Evolutionary conservation across 2,888 invertebrate genomes (phyloP).

Genomic region (Dryococelus australis): DNA sequence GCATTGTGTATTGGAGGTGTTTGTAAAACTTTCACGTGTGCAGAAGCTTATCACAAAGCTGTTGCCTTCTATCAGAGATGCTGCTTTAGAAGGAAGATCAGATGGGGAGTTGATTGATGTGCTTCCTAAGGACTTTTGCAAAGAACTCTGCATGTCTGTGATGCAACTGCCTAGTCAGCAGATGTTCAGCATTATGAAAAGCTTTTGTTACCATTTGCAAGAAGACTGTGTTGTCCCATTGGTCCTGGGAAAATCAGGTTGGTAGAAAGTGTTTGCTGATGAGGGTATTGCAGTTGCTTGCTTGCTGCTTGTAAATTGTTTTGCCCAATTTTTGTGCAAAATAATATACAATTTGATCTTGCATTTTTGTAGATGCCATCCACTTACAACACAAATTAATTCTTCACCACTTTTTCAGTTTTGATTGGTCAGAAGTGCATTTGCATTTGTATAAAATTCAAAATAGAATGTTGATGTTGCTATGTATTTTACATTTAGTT

Average conservation of each 20-base stretch:
- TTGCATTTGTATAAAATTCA: no score
- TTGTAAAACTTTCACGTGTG: neutral
- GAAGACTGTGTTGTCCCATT: neutral
- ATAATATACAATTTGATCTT: no score
- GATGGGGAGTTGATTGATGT: neutral
- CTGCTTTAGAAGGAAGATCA: neutral
- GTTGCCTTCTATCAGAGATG: neutral
- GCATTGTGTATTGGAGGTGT: neutral
- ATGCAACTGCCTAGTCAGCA: neutral
- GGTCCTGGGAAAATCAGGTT: neutral
- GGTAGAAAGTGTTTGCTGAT: neutral
- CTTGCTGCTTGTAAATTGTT: neutral
- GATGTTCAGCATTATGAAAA: slow-evolving; percentile 7
- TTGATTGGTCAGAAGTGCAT: no score
- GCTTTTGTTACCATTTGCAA: slow-evolving; percentile 1
- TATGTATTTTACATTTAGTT: no score
- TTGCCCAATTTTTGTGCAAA: no score
- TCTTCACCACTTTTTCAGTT: no score
- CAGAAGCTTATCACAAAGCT: neutral
- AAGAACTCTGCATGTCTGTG: neutral
- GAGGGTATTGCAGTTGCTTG: neutral
- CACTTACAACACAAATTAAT: no score
- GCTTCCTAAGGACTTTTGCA: neutral
- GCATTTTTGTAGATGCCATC: no score
- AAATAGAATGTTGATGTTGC: no score